Percentiles rank a stretch among this genome's conserved stretches.
These are phyloP conservation scores for Acanthosepion esculentum DNA, from an alignment of 2,888 invertebrate species.

Conservation along the genomic window DNA sequence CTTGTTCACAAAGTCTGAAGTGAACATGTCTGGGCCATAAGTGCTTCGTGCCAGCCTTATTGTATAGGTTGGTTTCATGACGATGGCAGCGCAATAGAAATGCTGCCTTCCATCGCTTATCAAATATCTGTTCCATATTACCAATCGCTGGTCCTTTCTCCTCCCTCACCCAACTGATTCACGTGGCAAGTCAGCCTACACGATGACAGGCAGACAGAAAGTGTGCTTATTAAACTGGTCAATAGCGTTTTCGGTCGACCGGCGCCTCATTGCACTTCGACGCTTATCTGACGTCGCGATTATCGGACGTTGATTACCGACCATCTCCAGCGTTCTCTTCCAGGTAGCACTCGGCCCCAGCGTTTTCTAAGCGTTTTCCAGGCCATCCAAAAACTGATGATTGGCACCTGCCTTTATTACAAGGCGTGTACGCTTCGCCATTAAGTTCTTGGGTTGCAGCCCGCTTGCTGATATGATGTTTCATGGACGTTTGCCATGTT, in stretches of 20 bases:
- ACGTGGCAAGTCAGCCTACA: not conserved
- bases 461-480: not conserved
- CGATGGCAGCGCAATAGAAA: not conserved
- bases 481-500: conserved; percentile 22
- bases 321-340: conserved; percentile 33
- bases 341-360: not conserved
- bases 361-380: not conserved
- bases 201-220: conserved; percentile 18
- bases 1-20: not conserved
- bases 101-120: not conserved
- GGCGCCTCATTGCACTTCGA: not conserved
- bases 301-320: conserved; percentile 10
- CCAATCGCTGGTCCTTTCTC: not conserved
- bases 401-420: not conserved
- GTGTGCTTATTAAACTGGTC: not conserved
- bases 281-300: not conserved
- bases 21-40: not conserved
- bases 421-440: conserved; percentile 5
- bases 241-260: conserved; percentile 18
- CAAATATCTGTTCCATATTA: not conserved
- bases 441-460: conserved; percentile 22
- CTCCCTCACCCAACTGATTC: not conserved
- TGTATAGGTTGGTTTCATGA: not conserved
- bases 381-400: not conserved
- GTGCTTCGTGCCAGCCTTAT: not conserved